These are phyloP conservation scores for Somateria mollissima DNA, from an alignment of 2,797 vertebrate genomes.

Conservation along the genomic window DNA sequence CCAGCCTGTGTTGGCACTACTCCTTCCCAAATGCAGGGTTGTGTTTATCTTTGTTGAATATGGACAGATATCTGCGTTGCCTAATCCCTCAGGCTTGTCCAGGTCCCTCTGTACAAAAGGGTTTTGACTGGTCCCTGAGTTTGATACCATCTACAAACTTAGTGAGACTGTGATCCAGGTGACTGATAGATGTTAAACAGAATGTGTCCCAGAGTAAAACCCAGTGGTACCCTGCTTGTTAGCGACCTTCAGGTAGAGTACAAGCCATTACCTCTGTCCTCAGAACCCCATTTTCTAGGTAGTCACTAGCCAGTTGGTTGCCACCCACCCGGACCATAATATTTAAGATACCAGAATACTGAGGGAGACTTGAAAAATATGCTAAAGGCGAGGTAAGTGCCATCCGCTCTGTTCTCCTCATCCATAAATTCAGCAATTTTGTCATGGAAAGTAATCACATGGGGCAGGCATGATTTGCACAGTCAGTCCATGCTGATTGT, in stretches of 20 bases:
- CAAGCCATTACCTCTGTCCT: not conserved
- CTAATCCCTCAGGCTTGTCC: not conserved
- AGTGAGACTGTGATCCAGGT: not conserved
- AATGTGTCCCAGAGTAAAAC: not conserved
- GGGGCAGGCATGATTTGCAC: not conserved
- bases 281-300: not conserved
- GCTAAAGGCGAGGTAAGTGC: not conserved
- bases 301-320: not conserved
- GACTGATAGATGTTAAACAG: not conserved
- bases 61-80: not conserved
- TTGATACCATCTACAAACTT: not conserved
- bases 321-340: too few species aligned
- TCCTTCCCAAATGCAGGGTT: not conserved
- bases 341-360: not conserved
- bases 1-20: not conserved
- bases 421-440: not conserved
- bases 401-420: not conserved
- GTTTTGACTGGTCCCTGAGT: accelerated
- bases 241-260: not conserved
- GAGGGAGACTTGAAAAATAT: not conserved
- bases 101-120: not conserved
- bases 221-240: not conserved
- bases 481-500: not conserved
- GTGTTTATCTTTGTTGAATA: too few species aligned
- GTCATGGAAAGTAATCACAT: not conserved